Evolutionary conservation across 2,797 vertebrate species (phyloP).

Genomic region (Dendrocincla fuliginosa): DNA sequence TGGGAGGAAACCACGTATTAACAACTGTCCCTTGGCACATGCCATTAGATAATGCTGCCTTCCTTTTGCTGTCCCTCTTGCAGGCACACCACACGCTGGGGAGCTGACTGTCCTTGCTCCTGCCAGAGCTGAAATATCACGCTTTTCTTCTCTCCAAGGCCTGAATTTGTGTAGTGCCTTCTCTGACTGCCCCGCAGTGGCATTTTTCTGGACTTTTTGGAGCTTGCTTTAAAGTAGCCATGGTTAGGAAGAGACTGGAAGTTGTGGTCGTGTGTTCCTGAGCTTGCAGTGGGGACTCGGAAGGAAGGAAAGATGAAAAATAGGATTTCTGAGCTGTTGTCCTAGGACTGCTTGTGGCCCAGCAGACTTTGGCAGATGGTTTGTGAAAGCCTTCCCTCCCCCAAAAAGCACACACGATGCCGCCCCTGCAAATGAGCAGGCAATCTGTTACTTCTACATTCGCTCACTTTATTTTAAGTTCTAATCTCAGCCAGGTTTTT

Average conservation of each 20-base stretch:
- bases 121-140: not conserved
- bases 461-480: not conserved
- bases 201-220: not conserved
- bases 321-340: not conserved
- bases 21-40: fast-evolving
- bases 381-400: constrained; percentile 20
- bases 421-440: constrained; percentile 19
- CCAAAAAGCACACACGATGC: fast-evolving
- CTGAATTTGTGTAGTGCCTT: not conserved
- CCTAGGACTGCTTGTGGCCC: not conserved
- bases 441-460: constrained; percentile 43
- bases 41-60: not conserved
- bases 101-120: not conserved
- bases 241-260: not conserved
- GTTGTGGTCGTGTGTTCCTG: fast-evolving
- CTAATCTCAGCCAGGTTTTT: not conserved
- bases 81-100: not conserved
- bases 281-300: not conserved
- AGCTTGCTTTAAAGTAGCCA: not conserved
- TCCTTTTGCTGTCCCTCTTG: not conserved
- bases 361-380: constrained; percentile 35
- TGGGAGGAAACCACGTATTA: not conserved
- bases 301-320: not conserved
- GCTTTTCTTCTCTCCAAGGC: not conserved
- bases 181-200: not conserved